Evolutionary conservation across 1,140 invertebrate genomes (phyloP), one percentile per base, ranked within the genome.

Genomic region (Conopomorpha cramerella): DNA sequence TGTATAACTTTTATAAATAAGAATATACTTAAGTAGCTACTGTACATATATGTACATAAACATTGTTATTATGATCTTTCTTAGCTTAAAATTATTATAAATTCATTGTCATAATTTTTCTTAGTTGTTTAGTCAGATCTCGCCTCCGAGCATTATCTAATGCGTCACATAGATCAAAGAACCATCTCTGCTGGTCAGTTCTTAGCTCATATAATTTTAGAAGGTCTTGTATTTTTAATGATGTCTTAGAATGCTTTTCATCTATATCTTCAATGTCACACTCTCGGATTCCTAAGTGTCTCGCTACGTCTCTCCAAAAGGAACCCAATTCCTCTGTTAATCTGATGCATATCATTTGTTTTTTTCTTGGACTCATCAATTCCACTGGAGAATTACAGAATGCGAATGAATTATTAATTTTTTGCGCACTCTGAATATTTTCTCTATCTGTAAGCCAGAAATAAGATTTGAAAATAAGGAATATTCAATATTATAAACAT

Each of bases 1-100:
- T n/a, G n/a, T n/a, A n/a, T n/a, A n/a, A n/a, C n/a, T n/a, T n/a
- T n/a, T n/a, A n/a, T n/a, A n/a, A n/a, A n/a, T n/a, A n/a, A n/a
- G n/a, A n/a, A n/a, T n/a, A 91, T 32, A 90, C 89, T n/a, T n/a
- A n/a, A 7, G 7, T 13, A 29, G 11, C 11, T 23, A 29, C 28
- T n/a, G n/a, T n/a, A n/a, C n/a, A n/a, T n/a, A n/a, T n/a, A n/a
- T n/a, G n/a, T n/a, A n/a, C n/a, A n/a, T n/a, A n/a, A 29, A 10
- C 6, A 3, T 29, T 29, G 6, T 29, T 29, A 7, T 29, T 11
- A 13, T 29, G 4, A 7, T 29, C 13, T 11, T 11, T 29, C 13
- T 29, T 13, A 29, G 4, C 3, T 29, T 7, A 90, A 89, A 7
- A 10, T 13, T 7, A 29, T 29, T 23, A 29, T 11, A 29, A 10